phyloP scores from a whole-genome alignment of 2,797 vertebrate species.

The Melanogrammus aeglefinus region DNA sequence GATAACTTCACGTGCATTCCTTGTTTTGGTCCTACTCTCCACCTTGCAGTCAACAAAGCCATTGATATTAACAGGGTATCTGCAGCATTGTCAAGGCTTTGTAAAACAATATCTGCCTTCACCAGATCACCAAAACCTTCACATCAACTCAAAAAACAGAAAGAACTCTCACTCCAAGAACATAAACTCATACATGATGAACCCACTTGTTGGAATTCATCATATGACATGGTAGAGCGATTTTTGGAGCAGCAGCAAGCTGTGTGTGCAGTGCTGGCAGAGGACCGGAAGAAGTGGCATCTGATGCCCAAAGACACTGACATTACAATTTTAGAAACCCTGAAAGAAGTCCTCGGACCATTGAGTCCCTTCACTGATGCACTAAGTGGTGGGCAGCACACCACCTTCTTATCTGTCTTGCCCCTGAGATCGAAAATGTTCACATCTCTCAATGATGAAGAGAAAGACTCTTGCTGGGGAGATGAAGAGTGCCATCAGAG shows the following conservation, averaged over 20 bases:
- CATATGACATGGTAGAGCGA: slow-evolving; percentile 8
- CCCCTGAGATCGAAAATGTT: slow-evolving; percentile 19
- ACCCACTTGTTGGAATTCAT: slow-evolving; percentile 16
- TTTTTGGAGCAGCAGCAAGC: slow-evolving; percentile 14
- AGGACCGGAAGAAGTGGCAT: not conserved
- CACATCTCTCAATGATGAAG: not conserved
- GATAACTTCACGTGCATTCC: slow-evolving; percentile 5
- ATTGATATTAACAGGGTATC: slow-evolving; percentile 9
- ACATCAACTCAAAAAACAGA: slow-evolving; percentile 17
- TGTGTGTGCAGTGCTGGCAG: slow-evolving; percentile 6
- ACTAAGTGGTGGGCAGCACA: slow-evolving; percentile 15
- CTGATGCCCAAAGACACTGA: slow-evolving; percentile 10
- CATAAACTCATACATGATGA: slow-evolving; percentile 20
- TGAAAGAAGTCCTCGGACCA: slow-evolving; percentile 10
- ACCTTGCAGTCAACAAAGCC: slow-evolving; percentile 22
- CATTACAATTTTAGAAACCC: slow-evolving; percentile 13
- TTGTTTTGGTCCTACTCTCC: slow-evolving; percentile 19
- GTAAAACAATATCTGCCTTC: slow-evolving; percentile 11
- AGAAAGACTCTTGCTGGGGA: not conserved
- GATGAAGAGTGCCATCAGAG: no score
- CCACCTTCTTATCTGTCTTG: slow-evolving; percentile 16
- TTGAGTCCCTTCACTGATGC: slow-evolving; percentile 16
- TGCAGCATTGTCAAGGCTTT: not conserved
- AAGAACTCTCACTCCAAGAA: slow-evolving; percentile 3
- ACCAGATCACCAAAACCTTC: slow-evolving; percentile 13